Conservation (phyloP, 2,888 invertebrate genomes). For the Steromphala cineraria region DNA sequence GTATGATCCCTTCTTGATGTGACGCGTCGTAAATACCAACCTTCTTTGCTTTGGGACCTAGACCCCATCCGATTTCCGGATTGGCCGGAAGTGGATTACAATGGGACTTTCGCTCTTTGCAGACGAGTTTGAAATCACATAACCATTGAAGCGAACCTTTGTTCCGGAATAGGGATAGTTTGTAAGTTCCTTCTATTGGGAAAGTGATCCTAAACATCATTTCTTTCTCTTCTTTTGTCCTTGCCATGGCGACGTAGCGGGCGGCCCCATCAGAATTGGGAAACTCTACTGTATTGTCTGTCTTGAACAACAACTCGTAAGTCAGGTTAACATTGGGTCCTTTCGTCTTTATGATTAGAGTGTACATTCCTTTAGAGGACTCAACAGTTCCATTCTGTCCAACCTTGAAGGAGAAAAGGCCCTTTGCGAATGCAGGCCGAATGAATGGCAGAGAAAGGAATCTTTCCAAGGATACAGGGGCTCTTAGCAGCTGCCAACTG, state of each 20-base stretch:
- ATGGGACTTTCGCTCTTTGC: not conserved
- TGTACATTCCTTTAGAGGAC: not conserved
- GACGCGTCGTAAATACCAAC: not conserved
- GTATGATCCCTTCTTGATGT: slow-evolving; percentile 1
- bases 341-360: not conserved
- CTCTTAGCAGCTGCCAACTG: slow-evolving; percentile 40
- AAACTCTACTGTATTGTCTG: not conserved
- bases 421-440: slow-evolving; percentile 22
- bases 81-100: not conserved
- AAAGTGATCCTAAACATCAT: not conserved
- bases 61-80: slow-evolving; percentile 14
- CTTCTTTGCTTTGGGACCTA: not conserved
- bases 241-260: not conserved
- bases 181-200: slow-evolving; percentile 9
- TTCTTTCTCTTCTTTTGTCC: not conserved
- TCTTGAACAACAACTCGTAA: not conserved
- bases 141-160: not conserved
- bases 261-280: not conserved
- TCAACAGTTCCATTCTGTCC: not conserved
- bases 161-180: not conserved
- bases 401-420: not conserved
- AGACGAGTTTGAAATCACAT: not conserved
- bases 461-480: slow-evolving; percentile 19
- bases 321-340: not conserved
- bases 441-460: slow-evolving; percentile 28